Evolutionary conservation across 1,140 invertebrate species (phyloP), one percentile per base, ranked within the genome.

Genomic region (Apolygus lucorum): DNA sequence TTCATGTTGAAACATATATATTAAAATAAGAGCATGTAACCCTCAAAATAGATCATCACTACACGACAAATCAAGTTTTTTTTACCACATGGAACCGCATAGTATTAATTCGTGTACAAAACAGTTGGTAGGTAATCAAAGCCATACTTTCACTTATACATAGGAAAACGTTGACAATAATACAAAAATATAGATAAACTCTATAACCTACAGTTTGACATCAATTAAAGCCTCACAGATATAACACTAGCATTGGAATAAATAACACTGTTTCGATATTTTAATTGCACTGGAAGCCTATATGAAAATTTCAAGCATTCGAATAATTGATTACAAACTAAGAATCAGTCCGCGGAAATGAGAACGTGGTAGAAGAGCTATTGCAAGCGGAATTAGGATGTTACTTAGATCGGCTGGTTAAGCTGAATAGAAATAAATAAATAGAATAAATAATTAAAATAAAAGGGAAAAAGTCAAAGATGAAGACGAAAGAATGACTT

Each of bases 181-280:
- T 59, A 59, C 22, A 59, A 59, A 59, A 59, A 59, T 59, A 59
- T 59, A 59, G 54, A 59, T 59, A 59, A 59, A 59, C 54, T 59
- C 54, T 59, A 59, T 59, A 59, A 17, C 54, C 54, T 59, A 59
- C 34, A 8, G 22, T 22, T 59, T 59, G 54, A 59, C 54, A 59
- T 8, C 22, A 59, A 59, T 59, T 59, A 59, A 59, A 59, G 54
- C 54, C 54, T 59, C 54, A 59, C 54, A 59, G 54, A 59, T 59
- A 59, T 59, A 14, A 59, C 54, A 59, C 54, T 59, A 59, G 54
- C 54, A 4, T 59, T 59, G 54, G 54, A 59, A 59, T 59, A 59
- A 59, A 59, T 59, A 59, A 59, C 54, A 59, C 54, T 59, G 54
- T 59, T 59, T 59, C 54, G 54, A 59, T 17, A 59, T 59, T 59